Base-by-base conservation (phyloP, 2,888 invertebrate species). In the Sinotaia quadrata region DNA sequence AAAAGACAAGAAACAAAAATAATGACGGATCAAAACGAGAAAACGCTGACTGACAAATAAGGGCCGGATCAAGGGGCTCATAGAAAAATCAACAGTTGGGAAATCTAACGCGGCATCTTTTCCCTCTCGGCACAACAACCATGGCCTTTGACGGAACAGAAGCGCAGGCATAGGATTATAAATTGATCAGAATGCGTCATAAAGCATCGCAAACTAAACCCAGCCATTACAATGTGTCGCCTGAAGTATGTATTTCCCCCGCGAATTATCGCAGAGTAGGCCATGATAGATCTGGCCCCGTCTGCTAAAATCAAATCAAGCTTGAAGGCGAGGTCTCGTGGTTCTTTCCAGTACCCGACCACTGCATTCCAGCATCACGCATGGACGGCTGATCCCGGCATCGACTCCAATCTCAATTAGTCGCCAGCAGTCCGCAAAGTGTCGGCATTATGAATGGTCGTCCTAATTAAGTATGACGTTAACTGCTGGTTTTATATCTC, bases 401-500 rank as follows among this genome's bases (percentile, higher is more conserved):
- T 36, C 68, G 67, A 71, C 62, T 68, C 67, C 60, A 51, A 71
- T 71, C 67, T 63, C 63, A 63, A 71, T 71, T 67, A 71, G 61
- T 56, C 49, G 59, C 21, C 49, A 63, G 57, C 63, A 68, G 63
- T 71, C n/a, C 67, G 71, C 68, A 63, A 71, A 71, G 71, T 71
- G 71, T 71, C 68, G 59, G 62, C 58, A 68, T 62, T 71, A 71
- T 63, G 71, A 71, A 71, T 68, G 71, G 67, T 59, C 51, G 34
- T 24, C 33, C 62, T 68, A 71, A 71, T 68, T 33, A 62, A 51
- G 67, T 49, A 29, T 58, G 71, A 71, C 71, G 62, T 71, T 57
- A 71, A 68, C 71, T 59, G 68, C 67, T 71, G 71, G 62, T 71
- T 71, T 68, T 67, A 71, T 71, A 68, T 52, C 71, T 56, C 57